Conservation (phyloP, 1,140 invertebrate species). For the Ditylenchus dipsaci region DNA sequence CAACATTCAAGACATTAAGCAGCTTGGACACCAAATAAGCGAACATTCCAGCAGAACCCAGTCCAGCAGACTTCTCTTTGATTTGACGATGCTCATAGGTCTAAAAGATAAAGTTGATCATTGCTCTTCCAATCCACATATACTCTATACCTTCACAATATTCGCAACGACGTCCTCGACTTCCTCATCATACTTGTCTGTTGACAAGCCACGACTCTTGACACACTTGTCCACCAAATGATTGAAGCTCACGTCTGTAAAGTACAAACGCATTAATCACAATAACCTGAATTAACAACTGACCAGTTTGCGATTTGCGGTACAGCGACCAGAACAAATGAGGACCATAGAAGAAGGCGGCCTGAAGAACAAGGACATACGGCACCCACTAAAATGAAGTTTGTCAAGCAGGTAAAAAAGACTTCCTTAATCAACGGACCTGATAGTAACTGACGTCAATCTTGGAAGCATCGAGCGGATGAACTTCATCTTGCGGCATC, state of each 20-base stretch:
- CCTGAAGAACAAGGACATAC: slow-evolving; percentile 15
- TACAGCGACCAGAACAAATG: slow-evolving; percentile 7
- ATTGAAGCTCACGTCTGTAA: slow-evolving; percentile 7
- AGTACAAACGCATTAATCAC: not conserved
- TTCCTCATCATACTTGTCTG: not conserved
- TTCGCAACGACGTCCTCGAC: not conserved
- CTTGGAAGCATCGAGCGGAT: not conserved
- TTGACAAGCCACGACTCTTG: not conserved
- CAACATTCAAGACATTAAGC: slow-evolving; percentile 7
- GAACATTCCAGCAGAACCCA: not conserved
- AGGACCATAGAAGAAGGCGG: slow-evolving; percentile 1
- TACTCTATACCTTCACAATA: slow-evolving; percentile 8
- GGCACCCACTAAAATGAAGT: slow-evolving; percentile 15
- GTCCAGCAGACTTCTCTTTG: not conserved
- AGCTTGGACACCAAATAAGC: slow-evolving; percentile 4
- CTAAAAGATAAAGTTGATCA: not conserved
- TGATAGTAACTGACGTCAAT: slow-evolving; percentile 11
- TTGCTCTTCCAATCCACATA: no score
- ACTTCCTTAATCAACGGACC: not conserved
- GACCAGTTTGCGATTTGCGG: not conserved
- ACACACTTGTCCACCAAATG: slow-evolving; percentile 8
- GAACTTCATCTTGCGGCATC: not conserved
- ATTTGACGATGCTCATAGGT: not conserved
- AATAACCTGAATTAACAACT: not conserved
- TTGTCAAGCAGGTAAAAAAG: not conserved